Percentiles rank a stretch among this genome's conserved stretches.
Conservation (phyloP, 2,797 vertebrate species). For the Acipenser oxyrinchus region DNA sequence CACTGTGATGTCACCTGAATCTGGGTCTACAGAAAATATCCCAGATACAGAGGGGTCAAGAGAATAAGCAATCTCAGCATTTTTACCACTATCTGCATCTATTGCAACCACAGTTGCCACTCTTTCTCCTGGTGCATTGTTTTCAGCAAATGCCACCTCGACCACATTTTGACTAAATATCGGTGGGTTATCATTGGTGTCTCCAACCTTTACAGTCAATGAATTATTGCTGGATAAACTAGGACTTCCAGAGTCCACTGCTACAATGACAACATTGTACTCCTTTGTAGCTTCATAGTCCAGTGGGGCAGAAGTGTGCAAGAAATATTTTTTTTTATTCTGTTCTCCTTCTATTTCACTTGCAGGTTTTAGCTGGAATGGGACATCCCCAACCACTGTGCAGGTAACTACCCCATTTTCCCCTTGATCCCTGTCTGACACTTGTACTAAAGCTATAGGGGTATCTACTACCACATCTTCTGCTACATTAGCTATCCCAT, state of each 20-base stretch:
- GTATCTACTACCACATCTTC: conserved; percentile 95
- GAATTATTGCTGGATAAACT: conserved; percentile 96
- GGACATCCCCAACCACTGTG: conserved; percentile 91
- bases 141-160: conserved; percentile 86
- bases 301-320: conserved; percentile 87
- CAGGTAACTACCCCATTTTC: conserved; percentile 94
- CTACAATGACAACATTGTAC: conserved; percentile 93
- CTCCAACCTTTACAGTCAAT: conserved; percentile 81
- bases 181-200: conserved; percentile 93
- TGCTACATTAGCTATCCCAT: conserved; percentile 83
- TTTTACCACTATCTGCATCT: conserved; percentile 90
- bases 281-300: conserved; percentile 89
- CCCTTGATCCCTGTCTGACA: conserved; percentile 90
- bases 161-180: conserved; percentile 78
- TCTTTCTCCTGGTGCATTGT: conserved; percentile 83
- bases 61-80: conserved; percentile 86
- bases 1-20: conserved; percentile 83
- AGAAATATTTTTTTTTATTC: conserved; percentile 95
- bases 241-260: conserved; percentile 92
- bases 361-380: conserved; percentile 93
- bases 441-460: conserved; percentile 89
- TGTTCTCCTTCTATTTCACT: conserved; percentile 88
- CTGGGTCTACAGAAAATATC: conserved; percentile 85
- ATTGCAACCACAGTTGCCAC: conserved; percentile 81
- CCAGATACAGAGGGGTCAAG: conserved; percentile 73